Percentiles rank a stretch among this genome's conserved stretches.
Evolutionary conservation across 2,888 invertebrate species (phyloP).

Genomic region (Parnassius orleans): DNA sequence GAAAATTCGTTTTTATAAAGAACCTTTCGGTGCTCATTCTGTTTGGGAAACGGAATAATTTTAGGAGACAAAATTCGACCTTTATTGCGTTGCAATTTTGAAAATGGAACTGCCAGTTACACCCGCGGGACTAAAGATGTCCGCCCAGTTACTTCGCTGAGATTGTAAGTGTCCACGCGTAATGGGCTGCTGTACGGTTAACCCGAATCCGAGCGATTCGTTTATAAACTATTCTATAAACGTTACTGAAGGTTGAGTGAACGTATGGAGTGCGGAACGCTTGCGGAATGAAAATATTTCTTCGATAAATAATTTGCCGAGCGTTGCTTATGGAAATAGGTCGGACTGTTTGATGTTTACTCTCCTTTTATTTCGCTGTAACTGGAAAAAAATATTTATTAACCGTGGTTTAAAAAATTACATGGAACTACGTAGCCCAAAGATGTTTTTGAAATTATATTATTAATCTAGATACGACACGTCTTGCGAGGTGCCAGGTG

Average conservation of each 20-base stretch:
- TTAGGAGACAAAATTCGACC: conserved; percentile 33
- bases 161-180: conserved; percentile 53
- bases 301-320: conserved; percentile 13
- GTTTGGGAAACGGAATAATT: conserved; percentile 17
- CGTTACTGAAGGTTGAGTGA: conserved; percentile 7
- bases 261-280: conserved; percentile 2
- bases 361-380: conserved; percentile 1
- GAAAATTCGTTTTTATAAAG: not conserved
- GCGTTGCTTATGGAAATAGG: conserved; percentile 16
- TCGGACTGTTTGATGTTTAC: conserved; percentile 12
- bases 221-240: conserved; percentile 39
- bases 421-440: not conserved
- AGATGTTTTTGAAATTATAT: not conserved
- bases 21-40: not conserved
- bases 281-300: conserved; percentile 18
- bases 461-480: too few relatives aligned
- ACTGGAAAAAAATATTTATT: conserved; percentile 6
- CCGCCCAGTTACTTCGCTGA: conserved; percentile 48
- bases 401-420: not conserved
- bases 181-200: conserved; percentile 50
- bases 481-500: too few relatives aligned
- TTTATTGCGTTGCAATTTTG: conserved; percentile 62
- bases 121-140: conserved; percentile 40
- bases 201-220: conserved; percentile 50
- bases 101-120: conserved; percentile 53